Evolutionary conservation across 2,797 vertebrate genomes (phyloP), one percentile per base, ranked within the genome.

Genomic region (Clamator glandarius): DNA sequence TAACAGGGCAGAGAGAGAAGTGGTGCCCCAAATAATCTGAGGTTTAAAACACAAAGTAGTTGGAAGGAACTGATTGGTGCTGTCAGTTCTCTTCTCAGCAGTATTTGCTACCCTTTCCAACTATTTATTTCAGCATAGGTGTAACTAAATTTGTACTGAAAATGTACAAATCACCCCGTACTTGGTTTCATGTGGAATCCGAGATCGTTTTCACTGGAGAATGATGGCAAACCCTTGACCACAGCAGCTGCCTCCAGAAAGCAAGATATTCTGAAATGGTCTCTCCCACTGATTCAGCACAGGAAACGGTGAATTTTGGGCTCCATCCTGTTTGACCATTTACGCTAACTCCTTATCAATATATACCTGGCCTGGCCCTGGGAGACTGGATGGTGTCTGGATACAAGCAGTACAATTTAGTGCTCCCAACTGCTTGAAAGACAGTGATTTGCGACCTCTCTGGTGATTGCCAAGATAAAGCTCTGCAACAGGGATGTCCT

Each of bases 391-490:
- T 54, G 48, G 44, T 58, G 91, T 88, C 92, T 95, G 95, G 92
- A 55, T 77, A n/a, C 31, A n/a, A n/a, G 72, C 90, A 84, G 85
- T 50, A 91, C 72, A 89, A 88, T 96, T 96, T 92, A 93, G 75
- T 85, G 72, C 92, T 95, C 51, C 86, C 64, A 87, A 11, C 75
- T 82, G 88, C 92, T 91, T 96, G 87, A 91, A 93, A 91, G 79
- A 11, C 4, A 39, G 87, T 95, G 93, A 96, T 96, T 95, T 95
- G 94, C 95, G 88, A 85, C n/a, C 57, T 83, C 78, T 95, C 92
- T 96, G 95, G 88, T 0, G 94, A 94, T 95, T 18, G 28, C 77
- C 26, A 48, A 95, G 96, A 97, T 97, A 96, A 96, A 96, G 68
- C 29, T 52, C 29, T 50, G 88, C 68, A 36, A 67, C 28, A 36